These are phyloP conservation scores for Strigops habroptila DNA, from an alignment of 2,113 vertebrate genomes.

Conservation along the genomic window DNA sequence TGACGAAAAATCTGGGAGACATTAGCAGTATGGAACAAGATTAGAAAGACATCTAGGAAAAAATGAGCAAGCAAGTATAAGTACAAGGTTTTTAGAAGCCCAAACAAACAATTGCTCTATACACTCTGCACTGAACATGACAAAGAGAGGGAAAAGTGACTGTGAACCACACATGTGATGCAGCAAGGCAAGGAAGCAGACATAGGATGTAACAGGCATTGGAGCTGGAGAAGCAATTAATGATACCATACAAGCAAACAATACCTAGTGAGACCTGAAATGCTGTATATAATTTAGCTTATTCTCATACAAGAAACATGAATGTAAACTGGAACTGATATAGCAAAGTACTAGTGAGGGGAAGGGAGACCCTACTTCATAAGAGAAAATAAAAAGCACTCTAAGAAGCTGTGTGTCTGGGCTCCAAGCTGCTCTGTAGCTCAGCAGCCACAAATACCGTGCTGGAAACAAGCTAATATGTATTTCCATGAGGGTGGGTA, in stretches of 20 bases:
- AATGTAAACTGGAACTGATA: not conserved
- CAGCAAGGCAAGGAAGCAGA: not conserved
- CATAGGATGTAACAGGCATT: not conserved
- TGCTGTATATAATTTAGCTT: not conserved
- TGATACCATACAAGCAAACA: rapidly evolving
- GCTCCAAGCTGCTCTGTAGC: not conserved
- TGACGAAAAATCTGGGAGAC: not conserved
- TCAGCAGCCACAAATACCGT: not conserved
- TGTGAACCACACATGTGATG: not conserved
- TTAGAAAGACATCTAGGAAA: not conserved
- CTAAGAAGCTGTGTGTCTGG: not conserved
- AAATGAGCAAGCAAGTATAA: not conserved
- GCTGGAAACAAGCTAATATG: not conserved
- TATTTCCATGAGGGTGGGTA: not conserved
- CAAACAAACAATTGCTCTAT: not conserved
- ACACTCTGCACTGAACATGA: not conserved
- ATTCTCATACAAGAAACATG: not conserved
- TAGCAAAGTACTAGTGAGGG: not conserved
- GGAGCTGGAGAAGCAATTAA: slow-evolving; percentile 25
- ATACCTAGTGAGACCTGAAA: not conserved
- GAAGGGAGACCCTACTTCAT: not conserved
- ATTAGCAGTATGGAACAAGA: not conserved
- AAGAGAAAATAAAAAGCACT: not conserved
- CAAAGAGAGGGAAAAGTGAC: not conserved
- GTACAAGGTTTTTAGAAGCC: not conserved